A percentile compares a stretch with the other conserved stretches of the same genome.
phyloP scores from a whole-genome alignment of 2,797 vertebrate species.

The Sarcophilus harrisii region DNA sequence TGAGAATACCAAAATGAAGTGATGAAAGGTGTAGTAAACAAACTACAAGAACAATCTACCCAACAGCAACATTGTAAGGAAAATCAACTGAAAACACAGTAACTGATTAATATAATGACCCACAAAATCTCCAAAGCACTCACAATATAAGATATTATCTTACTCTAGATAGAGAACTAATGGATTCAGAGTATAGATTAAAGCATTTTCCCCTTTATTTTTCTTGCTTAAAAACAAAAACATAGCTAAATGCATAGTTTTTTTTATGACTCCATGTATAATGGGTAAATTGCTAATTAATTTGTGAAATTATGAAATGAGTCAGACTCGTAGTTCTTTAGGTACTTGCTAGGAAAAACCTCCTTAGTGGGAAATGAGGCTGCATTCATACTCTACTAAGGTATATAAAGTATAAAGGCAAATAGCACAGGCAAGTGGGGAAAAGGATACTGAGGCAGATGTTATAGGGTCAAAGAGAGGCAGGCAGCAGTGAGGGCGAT shows the following conservation, averaged over 20 bases:
- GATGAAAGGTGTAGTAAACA: neutral
- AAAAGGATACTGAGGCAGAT: no score
- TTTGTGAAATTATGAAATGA: neutral
- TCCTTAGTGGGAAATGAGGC: neutral
- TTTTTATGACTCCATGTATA: neutral
- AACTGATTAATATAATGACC: neutral
- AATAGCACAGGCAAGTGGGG: neutral
- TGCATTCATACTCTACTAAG: neutral
- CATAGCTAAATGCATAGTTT: neutral
- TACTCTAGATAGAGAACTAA: neutral
- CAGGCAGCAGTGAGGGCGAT: fast-evolving
- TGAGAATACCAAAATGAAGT: neutral
- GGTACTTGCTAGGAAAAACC: neutral
- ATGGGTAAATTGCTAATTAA: neutral
- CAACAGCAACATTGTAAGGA: neutral
- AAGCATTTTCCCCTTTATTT: neutral
- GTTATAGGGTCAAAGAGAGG: neutral
- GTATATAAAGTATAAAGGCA: neutral
- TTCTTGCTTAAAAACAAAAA: neutral
- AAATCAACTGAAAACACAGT: neutral
- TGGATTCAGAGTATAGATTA: neutral
- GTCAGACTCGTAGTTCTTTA: neutral
- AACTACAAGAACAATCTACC: neutral
- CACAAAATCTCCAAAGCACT: neutral
- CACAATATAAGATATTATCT: neutral